A percentile compares a stretch with the other conserved stretches of the same genome.
Evolutionary conservation across 2,797 vertebrate genomes (phyloP).

Genomic region (Nasua narica): DNA sequence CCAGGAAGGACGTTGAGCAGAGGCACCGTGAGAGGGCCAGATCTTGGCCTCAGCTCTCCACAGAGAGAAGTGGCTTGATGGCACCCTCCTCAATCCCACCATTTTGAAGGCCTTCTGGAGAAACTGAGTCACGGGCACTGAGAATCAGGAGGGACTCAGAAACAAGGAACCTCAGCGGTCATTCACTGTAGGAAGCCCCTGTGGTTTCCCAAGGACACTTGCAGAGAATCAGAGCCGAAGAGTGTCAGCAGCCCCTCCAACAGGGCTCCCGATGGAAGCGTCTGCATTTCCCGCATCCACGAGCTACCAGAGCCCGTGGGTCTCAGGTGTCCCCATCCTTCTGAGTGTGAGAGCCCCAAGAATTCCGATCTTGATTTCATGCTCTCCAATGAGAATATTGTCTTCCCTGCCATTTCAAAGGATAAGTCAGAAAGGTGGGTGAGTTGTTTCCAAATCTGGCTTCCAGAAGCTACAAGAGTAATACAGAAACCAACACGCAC

Average conservation of each 20-base stretch:
- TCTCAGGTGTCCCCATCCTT: fast-evolving
- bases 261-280: not conserved
- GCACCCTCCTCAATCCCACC: not conserved
- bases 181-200: not conserved
- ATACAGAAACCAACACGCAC: slow-evolving; percentile 65
- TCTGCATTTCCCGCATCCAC: not conserved
- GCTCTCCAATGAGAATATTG: not conserved
- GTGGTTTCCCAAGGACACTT: not conserved
- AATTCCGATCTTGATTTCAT: not conserved
- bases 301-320: not conserved
- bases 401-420: slow-evolving; percentile 39
- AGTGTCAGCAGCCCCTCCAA: not conserved
- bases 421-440: slow-evolving; percentile 5
- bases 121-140: not conserved
- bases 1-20: not conserved
- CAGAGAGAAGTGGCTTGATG: not conserved
- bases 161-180: not conserved
- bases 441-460: not conserved
- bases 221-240: not conserved
- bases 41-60: not conserved
- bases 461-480: slow-evolving; percentile 56
- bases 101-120: not conserved
- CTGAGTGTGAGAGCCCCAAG: not conserved
- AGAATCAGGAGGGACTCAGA: not conserved
- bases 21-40: not conserved